Evolutionary conservation across 1,140 invertebrate genomes (phyloP).

Genomic region (Aphis gossypii): DNA sequence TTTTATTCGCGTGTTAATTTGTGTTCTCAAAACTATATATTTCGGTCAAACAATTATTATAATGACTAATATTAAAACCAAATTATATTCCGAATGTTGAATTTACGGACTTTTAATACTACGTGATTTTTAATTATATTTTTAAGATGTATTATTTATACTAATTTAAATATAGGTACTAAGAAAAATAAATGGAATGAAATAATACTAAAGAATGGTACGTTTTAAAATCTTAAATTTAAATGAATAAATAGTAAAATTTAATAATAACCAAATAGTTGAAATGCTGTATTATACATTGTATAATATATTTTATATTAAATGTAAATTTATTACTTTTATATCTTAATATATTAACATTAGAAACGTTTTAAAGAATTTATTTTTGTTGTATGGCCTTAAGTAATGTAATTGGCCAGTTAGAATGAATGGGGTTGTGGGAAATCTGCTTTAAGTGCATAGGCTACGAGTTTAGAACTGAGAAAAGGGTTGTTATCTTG

Average conservation of each 20-base stretch:
- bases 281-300: not conserved
- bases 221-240: too few relatives aligned
- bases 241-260: too few relatives aligned
- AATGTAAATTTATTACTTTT: conserved; percentile 3
- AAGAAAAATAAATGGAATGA: too few relatives aligned
- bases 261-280: not conserved
- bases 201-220: too few relatives aligned
- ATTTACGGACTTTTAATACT: not conserved
- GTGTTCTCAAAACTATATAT: not conserved
- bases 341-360: not conserved
- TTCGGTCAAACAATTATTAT: not conserved
- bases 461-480: not conserved
- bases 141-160: not conserved
- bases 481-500: conserved; percentile 44
- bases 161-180: too few relatives aligned
- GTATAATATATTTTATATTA: not conserved
- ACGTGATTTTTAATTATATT: not conserved
- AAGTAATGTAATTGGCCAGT: conserved; percentile 4
- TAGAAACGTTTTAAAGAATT: not conserved
- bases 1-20: not conserved
- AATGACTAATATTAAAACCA: not conserved
- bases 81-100: not conserved
- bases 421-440: not conserved
- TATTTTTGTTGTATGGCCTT: not conserved
- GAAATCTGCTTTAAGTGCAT: not conserved